A percentile compares a stretch with the other conserved stretches of the same genome.
Conservation (phyloP, 92 coral and sea anemone species). For the Plumapathes pennacea region DNA sequence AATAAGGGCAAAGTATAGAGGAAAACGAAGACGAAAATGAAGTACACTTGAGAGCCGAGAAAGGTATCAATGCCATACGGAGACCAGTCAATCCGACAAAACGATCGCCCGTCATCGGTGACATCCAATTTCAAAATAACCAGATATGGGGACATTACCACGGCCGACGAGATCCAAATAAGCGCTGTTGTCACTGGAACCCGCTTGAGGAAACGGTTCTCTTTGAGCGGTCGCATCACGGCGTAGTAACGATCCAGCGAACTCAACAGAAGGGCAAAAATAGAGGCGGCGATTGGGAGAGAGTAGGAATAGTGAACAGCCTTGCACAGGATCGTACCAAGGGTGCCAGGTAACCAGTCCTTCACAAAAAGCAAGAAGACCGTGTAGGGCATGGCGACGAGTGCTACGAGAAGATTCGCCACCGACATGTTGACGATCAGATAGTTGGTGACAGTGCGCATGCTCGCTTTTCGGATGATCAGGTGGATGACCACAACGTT, state of each 20-base stretch:
- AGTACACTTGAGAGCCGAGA: conserved; percentile 48
- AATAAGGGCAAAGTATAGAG: conserved; percentile 61
- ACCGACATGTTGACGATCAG: conserved; percentile 82
- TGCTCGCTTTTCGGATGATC: conserved; percentile 49
- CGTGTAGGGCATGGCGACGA: conserved; percentile 75
- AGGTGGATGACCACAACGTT: conserved; percentile 65
- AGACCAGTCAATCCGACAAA: conserved; percentile 58
- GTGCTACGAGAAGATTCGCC: conserved; percentile 66
- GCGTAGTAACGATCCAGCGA: conserved; percentile 78
- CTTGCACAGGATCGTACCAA: conserved; percentile 67
- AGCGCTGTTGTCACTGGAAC: conserved; percentile 46
- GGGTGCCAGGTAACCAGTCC: conserved; percentile 56
- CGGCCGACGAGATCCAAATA: conserved; percentile 60
- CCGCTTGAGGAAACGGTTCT: conserved; percentile 40
- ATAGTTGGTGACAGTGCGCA: conserved; percentile 72
- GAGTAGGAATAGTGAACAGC: conserved; percentile 71
- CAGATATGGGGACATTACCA: conserved; percentile 74
- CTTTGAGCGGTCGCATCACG: conserved; percentile 59
- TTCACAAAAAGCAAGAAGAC: conserved; percentile 39
- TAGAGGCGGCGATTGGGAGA: conserved; percentile 80
- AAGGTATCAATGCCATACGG: conserved; percentile 55
- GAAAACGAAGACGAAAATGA: conserved; percentile 30
- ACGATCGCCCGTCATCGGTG: background rate
- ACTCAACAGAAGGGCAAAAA: conserved; percentile 61
- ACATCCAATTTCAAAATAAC: conserved; percentile 29